phyloP scores from a whole-genome alignment of 2,888 invertebrate species.

The Elmis aenea region DNA sequence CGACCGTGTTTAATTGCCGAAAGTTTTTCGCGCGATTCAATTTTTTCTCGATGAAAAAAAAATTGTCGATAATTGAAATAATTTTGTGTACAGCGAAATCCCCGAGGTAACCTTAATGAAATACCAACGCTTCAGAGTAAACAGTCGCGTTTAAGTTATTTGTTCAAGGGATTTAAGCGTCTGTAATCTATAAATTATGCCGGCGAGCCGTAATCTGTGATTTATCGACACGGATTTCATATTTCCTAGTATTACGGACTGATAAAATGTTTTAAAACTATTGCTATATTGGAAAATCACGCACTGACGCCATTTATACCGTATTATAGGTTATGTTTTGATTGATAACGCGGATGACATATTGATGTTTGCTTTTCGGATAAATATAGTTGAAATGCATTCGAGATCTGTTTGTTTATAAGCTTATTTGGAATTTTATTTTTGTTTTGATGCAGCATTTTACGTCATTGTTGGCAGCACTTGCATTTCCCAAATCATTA shows the following conservation, averaged over 20 bases:
- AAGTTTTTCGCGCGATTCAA: no score
- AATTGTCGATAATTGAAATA: neutral
- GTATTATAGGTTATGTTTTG: conserved; percentile 40
- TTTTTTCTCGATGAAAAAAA: conserved; percentile 3
- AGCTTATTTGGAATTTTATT: no score
- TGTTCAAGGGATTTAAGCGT: conserved; percentile 33
- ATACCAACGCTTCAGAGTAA: conserved; percentile 35
- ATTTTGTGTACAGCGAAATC: neutral
- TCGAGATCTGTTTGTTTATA: no score
- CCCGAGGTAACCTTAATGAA: conserved; percentile 33
- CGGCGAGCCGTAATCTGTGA: conserved; percentile 39
- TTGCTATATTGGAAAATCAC: conserved; percentile 29
- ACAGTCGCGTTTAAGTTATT: conserved; percentile 41
- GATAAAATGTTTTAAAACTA: conserved; percentile 38
- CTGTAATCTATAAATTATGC: conserved; percentile 45
- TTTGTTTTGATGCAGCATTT: no score
- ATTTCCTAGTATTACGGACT: conserved; percentile 40
- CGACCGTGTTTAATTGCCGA: conserved; percentile 11
- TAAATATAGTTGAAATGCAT: neutral
- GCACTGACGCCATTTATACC: conserved; percentile 31
- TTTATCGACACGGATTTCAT: conserved; percentile 38
- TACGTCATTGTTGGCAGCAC: no score
- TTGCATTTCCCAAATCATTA: no score
- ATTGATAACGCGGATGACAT: conserved; percentile 28
- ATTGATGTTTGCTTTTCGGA: neutral